Conservation (phyloP, 2,113 vertebrate species). For the Leiothrix lutea region DNA sequence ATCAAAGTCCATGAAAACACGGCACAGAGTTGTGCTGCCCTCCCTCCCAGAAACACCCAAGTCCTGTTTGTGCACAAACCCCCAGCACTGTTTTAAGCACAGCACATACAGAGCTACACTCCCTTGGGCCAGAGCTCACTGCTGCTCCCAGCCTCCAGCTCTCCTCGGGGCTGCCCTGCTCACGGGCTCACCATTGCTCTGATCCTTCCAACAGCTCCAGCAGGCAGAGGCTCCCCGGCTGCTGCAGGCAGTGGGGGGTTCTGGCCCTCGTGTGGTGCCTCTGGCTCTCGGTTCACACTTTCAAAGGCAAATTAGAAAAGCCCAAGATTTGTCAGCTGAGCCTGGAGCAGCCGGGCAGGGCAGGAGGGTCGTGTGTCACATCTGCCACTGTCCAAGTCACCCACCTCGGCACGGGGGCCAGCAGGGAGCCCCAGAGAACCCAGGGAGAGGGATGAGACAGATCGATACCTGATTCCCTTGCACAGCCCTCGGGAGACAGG, state of each 20-base stretch:
- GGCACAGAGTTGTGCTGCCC: neutral
- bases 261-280: neutral
- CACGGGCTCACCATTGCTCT: neutral
- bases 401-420: rapidly evolving
- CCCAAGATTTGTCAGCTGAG: neutral
- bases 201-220: neutral
- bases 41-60: neutral
- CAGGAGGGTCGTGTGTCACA: neutral
- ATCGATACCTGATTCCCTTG: rapidly evolving
- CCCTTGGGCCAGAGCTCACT: rapidly evolving
- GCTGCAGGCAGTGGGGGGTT: neutral
- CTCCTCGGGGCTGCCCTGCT: neutral
- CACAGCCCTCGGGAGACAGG: rapidly evolving
- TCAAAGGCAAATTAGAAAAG: neutral
- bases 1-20: rapidly evolving
- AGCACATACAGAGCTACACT: rapidly evolving
- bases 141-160: rapidly evolving
- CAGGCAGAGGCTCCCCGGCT: neutral
- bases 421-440: neutral
- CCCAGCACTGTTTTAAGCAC: rapidly evolving
- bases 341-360: rapidly evolving
- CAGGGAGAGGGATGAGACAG: rapidly evolving
- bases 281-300: neutral
- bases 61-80: neutral
- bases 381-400: neutral